Base-by-base conservation (phyloP, 2,888 invertebrate genomes). In the Ennomos fuscantarius region DNA sequence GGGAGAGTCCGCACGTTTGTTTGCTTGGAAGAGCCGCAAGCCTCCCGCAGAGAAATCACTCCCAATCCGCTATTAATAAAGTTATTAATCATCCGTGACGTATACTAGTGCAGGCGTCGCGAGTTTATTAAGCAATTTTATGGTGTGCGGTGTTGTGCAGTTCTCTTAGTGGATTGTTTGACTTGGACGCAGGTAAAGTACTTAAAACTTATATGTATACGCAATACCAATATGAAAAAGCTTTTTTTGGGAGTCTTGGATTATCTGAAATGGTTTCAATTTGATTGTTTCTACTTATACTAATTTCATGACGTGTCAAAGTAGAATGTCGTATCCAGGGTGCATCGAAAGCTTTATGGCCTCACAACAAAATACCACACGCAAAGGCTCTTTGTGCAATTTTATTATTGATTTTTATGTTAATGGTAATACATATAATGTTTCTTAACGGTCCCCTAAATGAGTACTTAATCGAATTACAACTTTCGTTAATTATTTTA, bases 31-130 rank as follows among this genome's bases (percentile, higher is more conserved):
- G 34, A 52, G 44, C 63, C 50, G 47, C 63, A 58, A 64, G 74
- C 76, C 85, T 71, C 85, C 79, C 83, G 83, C 85, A 69, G 70
- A 79, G 84, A 70, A 64, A 72, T 69, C 73, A 57, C 66, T 73
- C 68, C 58, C 70, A 73, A 71, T 69, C 55, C 52, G 65, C 78
- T 80, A 81, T 70, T 78, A 73, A 79, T 81, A 82, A 71, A 70
- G 58, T 61, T 69, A 75, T 74, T 79, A 72, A 73, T 79, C 75
- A 78, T 60, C 46, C 11, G 24, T 65, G 49, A 24, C 57, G 39
- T 58, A 57, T 51, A 55, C 60, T 56, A 44, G 39, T 57, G 57
- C 43, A 41, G 41, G 60, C 67, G 58, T 52, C 13, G 49, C 43
- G 37, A 42, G 39, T 35, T 46, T 34, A 57, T 52, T 15, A 13